Base-by-base conservation (phyloP, 2,888 invertebrate genomes). In the Apamea epomidion region DNA sequence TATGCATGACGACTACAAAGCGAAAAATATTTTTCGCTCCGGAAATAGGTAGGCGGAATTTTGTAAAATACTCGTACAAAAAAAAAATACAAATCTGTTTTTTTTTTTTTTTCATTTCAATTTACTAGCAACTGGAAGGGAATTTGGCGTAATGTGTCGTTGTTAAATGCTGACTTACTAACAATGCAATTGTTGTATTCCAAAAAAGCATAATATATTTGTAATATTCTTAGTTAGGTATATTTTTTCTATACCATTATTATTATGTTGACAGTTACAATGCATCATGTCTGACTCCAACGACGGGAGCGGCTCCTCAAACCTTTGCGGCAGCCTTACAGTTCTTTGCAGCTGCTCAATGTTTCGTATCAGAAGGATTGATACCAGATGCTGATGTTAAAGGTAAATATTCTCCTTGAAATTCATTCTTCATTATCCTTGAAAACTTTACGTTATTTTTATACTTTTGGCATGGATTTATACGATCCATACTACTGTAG, bases 251-350 rank as follows among this genome's bases (percentile, higher is more conserved):
- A 12, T 58, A 1, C 12, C 58, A 25, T 25, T 58, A 25, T 58
- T 10, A 25, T 58, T 58, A 58, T 25, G 12, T 25, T 58, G 58
- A 58, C 25, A 88, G 88, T 76, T 86, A 45, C 54, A 81, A 74
- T 54, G 29, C 77, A 68, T 78, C 88, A 45, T 88, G 87, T 71
- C 0, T 37, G 2, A 58, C 74, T 68, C 80, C 86, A 70, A 71
- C 78, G 4, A 82, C 80, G 0, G 88, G 84, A 12, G n/a, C 54
- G 1, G 78, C 74, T 71, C 54, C 74, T 51, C 67, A 79, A 12
- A 70, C 54, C 12, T 45, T 81, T 16, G 21, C 68, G 2, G 42
- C 79, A 37, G 75, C 81, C 0, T 29, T 85, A 1, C 48, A 74
- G 25, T 83, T 71, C 29, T 77, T 86, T 48, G 77, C 77, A 14